Evolutionary conservation across 2,113 vertebrate species (phyloP).

Genomic region (Microcebus tavaratra): DNA sequence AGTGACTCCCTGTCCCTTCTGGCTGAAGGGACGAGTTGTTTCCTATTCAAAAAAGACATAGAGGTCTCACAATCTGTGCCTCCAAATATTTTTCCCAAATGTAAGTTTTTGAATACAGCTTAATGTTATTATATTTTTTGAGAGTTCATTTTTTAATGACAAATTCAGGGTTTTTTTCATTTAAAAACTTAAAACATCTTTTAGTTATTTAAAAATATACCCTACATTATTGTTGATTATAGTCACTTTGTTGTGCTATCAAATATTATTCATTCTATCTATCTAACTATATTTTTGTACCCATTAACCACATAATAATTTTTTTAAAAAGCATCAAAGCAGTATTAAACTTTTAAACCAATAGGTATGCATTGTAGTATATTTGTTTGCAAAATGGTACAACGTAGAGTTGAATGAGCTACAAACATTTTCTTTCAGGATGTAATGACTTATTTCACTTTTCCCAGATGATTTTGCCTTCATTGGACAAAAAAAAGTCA

Average conservation of each 20-base stretch:
- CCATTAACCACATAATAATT: too few species aligned
- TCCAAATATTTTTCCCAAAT: neutral
- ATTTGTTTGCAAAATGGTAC: neutral
- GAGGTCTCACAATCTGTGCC: neutral
- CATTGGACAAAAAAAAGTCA: neutral
- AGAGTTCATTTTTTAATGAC: constrained; percentile 2
- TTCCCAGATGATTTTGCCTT: neutral
- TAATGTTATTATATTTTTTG: neutral
- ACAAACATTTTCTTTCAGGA: neutral
- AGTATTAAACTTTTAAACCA: neutral
- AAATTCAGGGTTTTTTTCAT: neutral
- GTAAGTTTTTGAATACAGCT: neutral
- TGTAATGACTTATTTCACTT: neutral
- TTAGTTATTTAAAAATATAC: too few species aligned
- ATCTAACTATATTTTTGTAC: too few species aligned
- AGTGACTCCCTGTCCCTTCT: neutral
- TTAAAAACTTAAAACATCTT: constrained; percentile 8
- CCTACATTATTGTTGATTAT: too few species aligned
- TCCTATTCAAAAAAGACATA: neutral
- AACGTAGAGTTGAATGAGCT: neutral
- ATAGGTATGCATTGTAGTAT: neutral
- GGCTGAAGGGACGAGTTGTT: neutral
- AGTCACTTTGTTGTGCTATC: too few species aligned
- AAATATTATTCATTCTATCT: too few species aligned
- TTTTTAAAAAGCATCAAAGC: neutral